phyloP scores from a whole-genome alignment of 35 echinoderm and acorn worm genomes.

The Nesometra sesokonis region DNA sequence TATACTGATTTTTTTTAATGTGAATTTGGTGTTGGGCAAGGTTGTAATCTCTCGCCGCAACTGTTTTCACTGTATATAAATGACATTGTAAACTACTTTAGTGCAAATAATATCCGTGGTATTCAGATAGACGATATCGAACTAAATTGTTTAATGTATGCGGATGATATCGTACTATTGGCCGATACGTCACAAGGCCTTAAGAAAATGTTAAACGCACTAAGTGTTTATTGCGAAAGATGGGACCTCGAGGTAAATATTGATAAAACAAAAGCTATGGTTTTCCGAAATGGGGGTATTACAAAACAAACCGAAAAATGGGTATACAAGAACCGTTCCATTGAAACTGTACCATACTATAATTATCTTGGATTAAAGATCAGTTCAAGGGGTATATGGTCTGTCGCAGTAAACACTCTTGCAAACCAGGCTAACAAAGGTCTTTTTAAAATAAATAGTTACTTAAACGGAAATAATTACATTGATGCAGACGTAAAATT shows the following conservation, averaged over 20 bases:
- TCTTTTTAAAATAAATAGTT: not conserved
- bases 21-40: not conserved
- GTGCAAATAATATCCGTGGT: not conserved
- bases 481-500: too few species aligned
- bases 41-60: not conserved
- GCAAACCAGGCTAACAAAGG: not conserved
- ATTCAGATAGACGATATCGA: not conserved
- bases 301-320: not conserved
- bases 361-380: not conserved
- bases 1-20: not conserved
- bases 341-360: not conserved
- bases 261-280: not conserved
- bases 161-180: not conserved
- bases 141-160: not conserved
- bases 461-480: too few species aligned
- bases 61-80: not conserved
- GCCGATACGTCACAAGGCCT: not conserved
- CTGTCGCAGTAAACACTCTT: not conserved
- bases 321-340: not conserved
- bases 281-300: not conserved
- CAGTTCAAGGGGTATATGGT: not conserved
- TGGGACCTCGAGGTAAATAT: not conserved
- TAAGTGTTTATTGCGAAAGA: not conserved
- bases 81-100: not conserved
- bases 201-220: not conserved